These are phyloP conservation scores for Acanthosepion lycidas DNA, from an alignment of 2,888 invertebrate genomes.

Conservation along the genomic window DNA sequence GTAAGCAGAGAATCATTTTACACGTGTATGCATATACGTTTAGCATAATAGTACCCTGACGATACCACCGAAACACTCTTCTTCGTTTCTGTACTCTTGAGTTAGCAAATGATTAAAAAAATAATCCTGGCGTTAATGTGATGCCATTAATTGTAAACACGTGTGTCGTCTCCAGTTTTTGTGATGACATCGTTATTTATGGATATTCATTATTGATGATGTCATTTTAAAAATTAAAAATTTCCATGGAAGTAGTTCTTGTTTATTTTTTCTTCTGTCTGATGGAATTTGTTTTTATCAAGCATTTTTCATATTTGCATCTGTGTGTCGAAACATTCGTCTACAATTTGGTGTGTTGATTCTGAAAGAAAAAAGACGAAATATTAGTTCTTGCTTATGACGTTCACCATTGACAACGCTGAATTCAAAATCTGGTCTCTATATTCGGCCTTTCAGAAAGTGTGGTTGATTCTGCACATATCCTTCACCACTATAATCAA, in stretches of 20 bases:
- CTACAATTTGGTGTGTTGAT: conserved; percentile 42
- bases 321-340: neutral
- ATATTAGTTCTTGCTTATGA: neutral
- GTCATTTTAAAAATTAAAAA: neutral
- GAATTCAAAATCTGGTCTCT: too few species aligned
- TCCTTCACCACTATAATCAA: too few species aligned
- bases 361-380: neutral
- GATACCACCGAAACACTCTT: neutral
- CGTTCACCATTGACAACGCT: neutral
- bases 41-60: neutral
- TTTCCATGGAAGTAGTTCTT: neutral
- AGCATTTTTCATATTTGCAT: neutral
- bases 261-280: neutral
- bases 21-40: neutral
- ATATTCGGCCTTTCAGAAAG: too few species aligned
- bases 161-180: neutral
- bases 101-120: neutral
- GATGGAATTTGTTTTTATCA: neutral
- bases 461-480: too few species aligned
- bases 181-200: neutral
- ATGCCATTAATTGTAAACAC: neutral
- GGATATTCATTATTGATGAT: neutral
- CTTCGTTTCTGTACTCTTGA: neutral
- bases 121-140: neutral
- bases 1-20: neutral